Base-by-base conservation (phyloP, 2,113 vertebrate species). In the Tupaia tana region DNA sequence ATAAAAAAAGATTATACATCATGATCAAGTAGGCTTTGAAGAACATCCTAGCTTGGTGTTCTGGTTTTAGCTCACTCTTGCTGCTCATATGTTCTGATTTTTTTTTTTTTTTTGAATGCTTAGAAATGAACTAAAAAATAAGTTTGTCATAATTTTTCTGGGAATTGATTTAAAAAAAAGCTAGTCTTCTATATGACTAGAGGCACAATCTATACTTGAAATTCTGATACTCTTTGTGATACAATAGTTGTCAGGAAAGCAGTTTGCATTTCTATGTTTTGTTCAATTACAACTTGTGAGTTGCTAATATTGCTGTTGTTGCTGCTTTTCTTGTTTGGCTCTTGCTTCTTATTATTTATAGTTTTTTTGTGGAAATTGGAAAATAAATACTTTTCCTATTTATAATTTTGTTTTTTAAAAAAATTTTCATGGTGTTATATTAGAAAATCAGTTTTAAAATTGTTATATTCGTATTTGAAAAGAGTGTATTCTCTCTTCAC, bases 201-300 rank as follows among this genome's bases (percentile, higher is more conserved):
- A 86, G 64, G 86, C 5, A 31, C 89, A 75, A 15, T 70, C 56
- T 63, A 4, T 82, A 22, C 89, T 43, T 86, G 74, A 94, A 54
- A 18, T 81, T 66, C 82, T 31, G 19, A 69, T 84, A 82, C 90
- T 63, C 27, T 90, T 82, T 89, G 73, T 89, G 61, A 58, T n/a
- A 16, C 3, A 34, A 58, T 61, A 54, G 20, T 12, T 58, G 19
- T 27, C 52, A 59, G 16, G 20, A 77, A n/a, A 29, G 20, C 73
- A 24, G 16, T 29, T 83, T 69, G 16, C 25, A 15, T 70, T 61
- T 86, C n/a, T 15, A 0, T n/a, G 25, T 43, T 81, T 71, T 56
- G 11, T 24, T 63, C 66, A 2, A 0, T 63, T 69, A 9, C 2
- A 31, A 52, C 63, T 63, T 27, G 24, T 52, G 78, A 85, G 34